Evolutionary conservation across 1,140 invertebrate species (phyloP).

Genomic region (Euborellia annulipes): DNA sequence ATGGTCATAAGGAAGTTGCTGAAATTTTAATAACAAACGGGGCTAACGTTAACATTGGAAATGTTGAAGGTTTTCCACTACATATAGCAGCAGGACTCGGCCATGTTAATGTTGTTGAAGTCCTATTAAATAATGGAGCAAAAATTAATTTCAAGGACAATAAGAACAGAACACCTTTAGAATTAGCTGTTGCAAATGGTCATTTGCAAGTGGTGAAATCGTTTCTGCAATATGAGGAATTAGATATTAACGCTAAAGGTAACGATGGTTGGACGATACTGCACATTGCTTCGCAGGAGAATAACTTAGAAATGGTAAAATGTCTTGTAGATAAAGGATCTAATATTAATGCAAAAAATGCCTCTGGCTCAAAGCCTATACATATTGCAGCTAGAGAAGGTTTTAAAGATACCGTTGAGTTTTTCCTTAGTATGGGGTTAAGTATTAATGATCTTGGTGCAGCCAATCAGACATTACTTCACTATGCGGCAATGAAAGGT

Average conservation of each 20-base stretch:
- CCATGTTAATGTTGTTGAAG: no score
- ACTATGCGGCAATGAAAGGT: no score
- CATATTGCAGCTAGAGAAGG: conserved; percentile 8
- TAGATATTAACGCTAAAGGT: no score
- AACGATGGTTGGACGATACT: no score
- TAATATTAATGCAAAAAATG: no score
- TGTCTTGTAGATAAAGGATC: no score
- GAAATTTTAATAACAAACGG: neutral
- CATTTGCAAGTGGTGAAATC: no score
- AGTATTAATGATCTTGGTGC: conserved; percentile 2
- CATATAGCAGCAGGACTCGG: neutral
- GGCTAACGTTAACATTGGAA: neutral
- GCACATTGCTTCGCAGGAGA: no score
- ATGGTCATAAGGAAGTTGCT: neutral
- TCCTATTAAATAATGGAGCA: conserved; percentile 15
- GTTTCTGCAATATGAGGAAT: no score
- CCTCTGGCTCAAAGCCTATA: conserved; percentile 5
- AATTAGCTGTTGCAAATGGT: no score
- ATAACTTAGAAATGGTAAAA: no score
- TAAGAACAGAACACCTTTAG: conserved; percentile 4
- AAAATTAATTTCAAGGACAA: conserved; percentile 9
- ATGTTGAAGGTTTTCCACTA: neutral
- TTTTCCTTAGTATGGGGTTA: conserved; percentile 3
- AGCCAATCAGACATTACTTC: conserved; percentile 5
- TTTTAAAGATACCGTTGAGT: no score